Base-by-base conservation (phyloP, 1,140 invertebrate species). In the Pygmarrhopalites habei region DNA sequence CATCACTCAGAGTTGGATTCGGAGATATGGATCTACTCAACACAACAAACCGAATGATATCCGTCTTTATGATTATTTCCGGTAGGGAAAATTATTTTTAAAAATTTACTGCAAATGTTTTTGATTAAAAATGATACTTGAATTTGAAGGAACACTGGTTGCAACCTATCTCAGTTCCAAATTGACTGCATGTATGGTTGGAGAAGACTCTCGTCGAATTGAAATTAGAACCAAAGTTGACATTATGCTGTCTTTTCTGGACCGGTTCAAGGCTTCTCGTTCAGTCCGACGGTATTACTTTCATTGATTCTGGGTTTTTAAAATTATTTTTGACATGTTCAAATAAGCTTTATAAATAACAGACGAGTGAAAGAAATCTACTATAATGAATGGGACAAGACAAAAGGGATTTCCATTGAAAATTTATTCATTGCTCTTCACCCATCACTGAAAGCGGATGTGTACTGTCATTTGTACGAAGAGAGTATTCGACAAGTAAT, bases 331-430 rank as follows among this genome's bases (percentile, higher is more conserved):
- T 57, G 29, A 35, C 10, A 19, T 51, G 3, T n/a, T 30, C 32
- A 35, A 35, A 35, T 35, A 35, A 35, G n/a, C 19, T 26, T 57
- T 7, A n/a, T 60, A 28, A 29, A 19, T 32, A 15, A 10, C 15
- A 70, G 68, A 25, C 43, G 68, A 14, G 68, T 67, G 14, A 51
- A 52, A 43, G 68, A 67, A 19, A n/a, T 52, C 23, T 70, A 65
- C 43, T 63, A 63, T n/a, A 65, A 55, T 28, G 57, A 23, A 1
- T 70, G 68, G 68, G 63, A 70, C 41, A 65, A 66, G 55, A 67
- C 60, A 7, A 52, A 56, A 21, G 68, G 68, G 4, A 62, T 70
- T 57, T 58, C 52, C 43, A 55, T 62, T 10, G 19, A 30, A 14
- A 59, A 62, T n/a, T 41, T 70, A 14, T 70, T 70, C 29, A 2